Evolutionary conservation across 2,113 vertebrate genomes (phyloP), one percentile per base, ranked within the genome.

Genomic region (Parotia lawesii): DNA sequence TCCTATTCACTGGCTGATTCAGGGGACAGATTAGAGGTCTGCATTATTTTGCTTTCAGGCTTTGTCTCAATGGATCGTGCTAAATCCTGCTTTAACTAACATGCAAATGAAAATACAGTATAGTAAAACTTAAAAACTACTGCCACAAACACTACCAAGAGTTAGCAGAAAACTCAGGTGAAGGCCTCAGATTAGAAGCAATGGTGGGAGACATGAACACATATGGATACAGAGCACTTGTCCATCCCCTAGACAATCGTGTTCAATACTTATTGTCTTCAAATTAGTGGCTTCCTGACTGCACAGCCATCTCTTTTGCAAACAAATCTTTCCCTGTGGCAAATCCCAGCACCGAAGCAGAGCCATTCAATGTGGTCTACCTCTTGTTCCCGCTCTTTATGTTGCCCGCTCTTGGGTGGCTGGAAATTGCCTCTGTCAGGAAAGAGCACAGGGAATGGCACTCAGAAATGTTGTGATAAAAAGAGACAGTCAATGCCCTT

Each of bases 341-440:
- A 94, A 82, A 67, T 75, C 40, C 62, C 54, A 62, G 47, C 29
- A 73, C 24, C 2, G 5, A 91, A 73, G 71, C 10, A 33, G 24
- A 76, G 17, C 45, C 58, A 62, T 60, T 69, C 50, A 74, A 17
- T 0, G 3, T 15, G 18, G 29, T 33, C 71, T 67, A 48, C 66
- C 45, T 75, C 85, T 85, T 78, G n/a, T 51, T 83, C 66, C 42
- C 33, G 4, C 21, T 44, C 50, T 66, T 85, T n/a, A 37, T 31
- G 20, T 88, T 85, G 31, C 61, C 73, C 81, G 65, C 22, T 87
- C 51, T 66, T 89, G 87, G 64, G 80, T 84, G 72, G 80, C 51
- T 78, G 81, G 87, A 77, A 92, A 71, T 60, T 78, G 78, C 40
- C 71, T 84, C 65, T 51, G 76, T 87, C 87, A 91, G 81, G 77